Evolutionary conservation across 1,140 invertebrate genomes (phyloP).

Genomic region (Luehdorfia chinensis): DNA sequence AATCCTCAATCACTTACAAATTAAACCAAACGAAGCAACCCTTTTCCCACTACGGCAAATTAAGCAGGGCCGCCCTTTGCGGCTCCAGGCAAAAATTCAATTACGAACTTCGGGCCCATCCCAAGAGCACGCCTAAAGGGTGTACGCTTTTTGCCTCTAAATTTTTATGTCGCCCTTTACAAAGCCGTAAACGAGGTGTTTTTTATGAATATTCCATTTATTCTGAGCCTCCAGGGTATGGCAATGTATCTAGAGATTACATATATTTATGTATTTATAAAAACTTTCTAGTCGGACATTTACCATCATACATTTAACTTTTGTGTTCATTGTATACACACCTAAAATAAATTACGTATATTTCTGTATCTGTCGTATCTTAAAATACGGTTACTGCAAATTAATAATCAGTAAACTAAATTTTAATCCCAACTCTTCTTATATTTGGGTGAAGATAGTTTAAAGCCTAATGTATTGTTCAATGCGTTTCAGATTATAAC

Average conservation of each 20-base stretch:
- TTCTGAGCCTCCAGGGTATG: conserved; percentile 44
- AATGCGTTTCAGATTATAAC: too few relatives aligned
- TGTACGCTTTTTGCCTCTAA: conserved; percentile 63
- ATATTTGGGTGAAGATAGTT: too few relatives aligned
- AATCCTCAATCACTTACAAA: conserved; percentile 14
- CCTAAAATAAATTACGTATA: too few relatives aligned
- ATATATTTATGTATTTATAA: conserved; percentile 30
- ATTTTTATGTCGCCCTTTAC: conserved; percentile 74
- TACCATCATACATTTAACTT: too few relatives aligned
- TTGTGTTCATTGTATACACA: too few relatives aligned
- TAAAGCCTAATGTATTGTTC: too few relatives aligned
- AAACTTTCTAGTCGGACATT: too few relatives aligned
- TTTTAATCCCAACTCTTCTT: too few relatives aligned
- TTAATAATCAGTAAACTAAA: too few relatives aligned
- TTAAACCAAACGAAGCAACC: conserved; percentile 41
- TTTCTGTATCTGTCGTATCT: too few relatives aligned
- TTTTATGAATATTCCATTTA: conserved; percentile 73
- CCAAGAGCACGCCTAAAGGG: conserved; percentile 67
- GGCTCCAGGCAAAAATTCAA: conserved; percentile 75
- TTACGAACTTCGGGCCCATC: conserved; percentile 70
- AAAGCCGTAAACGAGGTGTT: conserved; percentile 69
- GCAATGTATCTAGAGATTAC: too few relatives aligned
- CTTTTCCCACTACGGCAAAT: conserved; percentile 69
- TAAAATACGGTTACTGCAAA: too few relatives aligned
- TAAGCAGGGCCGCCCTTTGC: conserved; percentile 72